Conservation (phyloP, 2,113 vertebrate species). For the Pygoscelis adeliae region DNA sequence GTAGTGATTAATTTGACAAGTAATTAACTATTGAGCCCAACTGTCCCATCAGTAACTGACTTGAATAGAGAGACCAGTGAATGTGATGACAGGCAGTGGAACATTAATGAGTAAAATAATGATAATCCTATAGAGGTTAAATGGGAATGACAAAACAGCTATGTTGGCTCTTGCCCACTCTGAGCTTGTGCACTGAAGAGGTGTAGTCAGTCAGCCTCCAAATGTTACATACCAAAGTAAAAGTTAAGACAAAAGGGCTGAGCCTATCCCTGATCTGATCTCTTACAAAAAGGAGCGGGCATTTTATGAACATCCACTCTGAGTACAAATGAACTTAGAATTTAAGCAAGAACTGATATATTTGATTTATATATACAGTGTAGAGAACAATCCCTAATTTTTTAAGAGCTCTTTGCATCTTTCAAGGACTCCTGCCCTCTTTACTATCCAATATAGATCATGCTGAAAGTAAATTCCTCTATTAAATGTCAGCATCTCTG, state of each 20-base stretch:
- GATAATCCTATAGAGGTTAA: background rate
- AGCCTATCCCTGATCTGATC: background rate
- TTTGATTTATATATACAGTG: slow-evolving; percentile 14
- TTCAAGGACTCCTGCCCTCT: background rate
- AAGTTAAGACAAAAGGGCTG: slow-evolving; percentile 32
- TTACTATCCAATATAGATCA: background rate
- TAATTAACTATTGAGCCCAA: slow-evolving; percentile 57
- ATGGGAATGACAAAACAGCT: background rate
- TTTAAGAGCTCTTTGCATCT: background rate
- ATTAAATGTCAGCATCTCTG: slow-evolving; percentile 52
- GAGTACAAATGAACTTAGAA: background rate
- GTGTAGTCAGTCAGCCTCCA: background rate
- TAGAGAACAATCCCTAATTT: slow-evolving; percentile 20
- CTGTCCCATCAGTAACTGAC: slow-evolving; percentile 39
- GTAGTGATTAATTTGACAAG: slow-evolving; percentile 48
- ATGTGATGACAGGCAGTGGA: background rate
- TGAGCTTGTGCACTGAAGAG: background rate
- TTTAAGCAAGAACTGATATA: background rate
- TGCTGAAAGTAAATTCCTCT: slow-evolving; percentile 28
- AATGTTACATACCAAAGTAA: background rate
- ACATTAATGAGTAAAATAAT: slow-evolving; percentile 39
- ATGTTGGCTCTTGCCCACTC: background rate
- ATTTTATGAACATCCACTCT: background rate
- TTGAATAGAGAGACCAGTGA: background rate
- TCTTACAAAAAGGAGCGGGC: background rate